phyloP scores from a whole-genome alignment of 2,113 vertebrate genomes.

The Sinosuthora webbiana region DNA sequence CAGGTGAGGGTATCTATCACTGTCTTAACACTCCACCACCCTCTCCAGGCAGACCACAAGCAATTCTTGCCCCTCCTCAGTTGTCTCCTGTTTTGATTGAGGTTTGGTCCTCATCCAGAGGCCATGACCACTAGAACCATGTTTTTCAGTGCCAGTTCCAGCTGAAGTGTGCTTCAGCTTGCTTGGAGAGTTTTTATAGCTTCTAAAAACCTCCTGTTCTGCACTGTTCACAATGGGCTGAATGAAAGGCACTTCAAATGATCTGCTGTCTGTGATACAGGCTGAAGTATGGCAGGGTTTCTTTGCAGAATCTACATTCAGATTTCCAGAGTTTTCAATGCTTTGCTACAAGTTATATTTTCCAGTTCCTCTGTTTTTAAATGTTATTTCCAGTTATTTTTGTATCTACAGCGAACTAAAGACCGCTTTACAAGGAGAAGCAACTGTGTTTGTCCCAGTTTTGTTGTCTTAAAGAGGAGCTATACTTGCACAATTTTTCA shows the following conservation, averaged over 20 bases:
- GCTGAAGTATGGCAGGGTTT: background rate
- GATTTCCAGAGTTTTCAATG: background rate
- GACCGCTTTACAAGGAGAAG: background rate
- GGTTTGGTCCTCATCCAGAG: background rate
- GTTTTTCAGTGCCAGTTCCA: background rate
- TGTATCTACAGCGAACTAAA: background rate
- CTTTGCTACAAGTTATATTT: background rate
- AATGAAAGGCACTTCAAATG: constrained; percentile 28
- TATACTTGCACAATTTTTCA: background rate
- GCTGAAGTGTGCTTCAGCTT: background rate
- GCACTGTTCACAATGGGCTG: background rate
- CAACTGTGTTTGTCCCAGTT: background rate
- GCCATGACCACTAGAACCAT: background rate
- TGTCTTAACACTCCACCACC: background rate
- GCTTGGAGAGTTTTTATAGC: background rate
- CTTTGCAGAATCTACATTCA: background rate
- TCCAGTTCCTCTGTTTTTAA: background rate
- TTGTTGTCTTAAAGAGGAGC: background rate
- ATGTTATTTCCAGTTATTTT: background rate
- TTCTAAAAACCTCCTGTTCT: background rate
- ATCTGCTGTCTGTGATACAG: background rate
- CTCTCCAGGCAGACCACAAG: background rate
- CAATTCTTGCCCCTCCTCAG: background rate
- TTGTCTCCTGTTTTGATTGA: background rate
- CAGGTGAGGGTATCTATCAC: background rate